Evolutionary conservation across 2,797 vertebrate genomes (phyloP).

Genomic region (Acridotheres tristis): DNA sequence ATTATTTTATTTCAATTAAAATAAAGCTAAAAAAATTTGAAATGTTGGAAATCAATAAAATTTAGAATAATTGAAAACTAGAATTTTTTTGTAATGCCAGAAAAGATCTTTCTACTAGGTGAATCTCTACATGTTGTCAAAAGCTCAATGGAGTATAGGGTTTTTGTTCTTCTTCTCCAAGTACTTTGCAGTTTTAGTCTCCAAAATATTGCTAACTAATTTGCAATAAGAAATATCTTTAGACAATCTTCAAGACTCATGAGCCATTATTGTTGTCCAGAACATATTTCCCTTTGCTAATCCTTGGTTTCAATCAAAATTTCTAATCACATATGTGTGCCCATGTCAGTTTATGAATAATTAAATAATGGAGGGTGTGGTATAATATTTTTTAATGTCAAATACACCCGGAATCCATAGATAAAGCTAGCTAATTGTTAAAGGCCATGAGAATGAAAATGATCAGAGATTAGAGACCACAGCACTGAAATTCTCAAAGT

Average conservation of each 20-base stretch:
- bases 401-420: background rate
- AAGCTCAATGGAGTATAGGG: accelerated
- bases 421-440: background rate
- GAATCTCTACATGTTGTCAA: background rate
- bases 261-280: background rate
- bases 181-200: background rate
- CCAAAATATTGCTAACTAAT: background rate
- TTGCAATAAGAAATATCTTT: background rate
- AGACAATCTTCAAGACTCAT: background rate
- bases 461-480: background rate
- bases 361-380: background rate
- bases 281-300: background rate
- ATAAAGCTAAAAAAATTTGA: background rate
- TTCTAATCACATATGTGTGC: background rate
- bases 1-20: background rate
- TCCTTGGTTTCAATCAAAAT: background rate
- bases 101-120: background rate
- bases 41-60: background rate
- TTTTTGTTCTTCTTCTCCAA: background rate
- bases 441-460: background rate
- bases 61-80: background rate
- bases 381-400: background rate
- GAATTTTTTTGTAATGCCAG: background rate
- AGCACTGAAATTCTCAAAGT: background rate
- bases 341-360: background rate